These are phyloP conservation scores for Psilopsiagon aymara DNA, from an alignment of 2,113 vertebrate species.

Conservation along the genomic window DNA sequence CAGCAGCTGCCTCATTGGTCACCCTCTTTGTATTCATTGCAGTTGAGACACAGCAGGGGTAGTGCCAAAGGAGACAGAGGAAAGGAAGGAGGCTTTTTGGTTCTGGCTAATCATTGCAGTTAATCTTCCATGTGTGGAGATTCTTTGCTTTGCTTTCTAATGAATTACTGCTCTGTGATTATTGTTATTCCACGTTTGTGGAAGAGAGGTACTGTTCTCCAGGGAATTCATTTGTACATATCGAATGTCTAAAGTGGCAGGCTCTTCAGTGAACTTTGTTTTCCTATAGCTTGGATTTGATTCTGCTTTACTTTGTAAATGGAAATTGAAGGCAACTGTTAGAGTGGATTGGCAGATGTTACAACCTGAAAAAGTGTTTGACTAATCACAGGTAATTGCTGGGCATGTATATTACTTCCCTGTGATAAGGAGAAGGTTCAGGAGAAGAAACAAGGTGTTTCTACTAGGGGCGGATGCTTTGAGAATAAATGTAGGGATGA, in stretches of 20 bases:
- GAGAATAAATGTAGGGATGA: background rate
- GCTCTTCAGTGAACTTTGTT: background rate
- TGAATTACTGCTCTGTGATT: slow-evolving; percentile 27
- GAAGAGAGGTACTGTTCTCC: background rate
- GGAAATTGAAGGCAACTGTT: background rate
- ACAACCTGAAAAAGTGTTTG: background rate
- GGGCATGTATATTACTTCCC: background rate
- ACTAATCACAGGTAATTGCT: background rate
- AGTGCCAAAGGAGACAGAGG: background rate
- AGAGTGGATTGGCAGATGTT: background rate
- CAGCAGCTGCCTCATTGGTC: background rate
- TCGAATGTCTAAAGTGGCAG: background rate
- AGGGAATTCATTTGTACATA: background rate
- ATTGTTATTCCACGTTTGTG: background rate
- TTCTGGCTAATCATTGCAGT: background rate
- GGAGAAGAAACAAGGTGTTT: background rate
- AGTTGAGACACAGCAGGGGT: rapidly evolving
- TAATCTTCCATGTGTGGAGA: background rate
- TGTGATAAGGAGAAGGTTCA: background rate
- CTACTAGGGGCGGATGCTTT: background rate
- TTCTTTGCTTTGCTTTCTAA: background rate
- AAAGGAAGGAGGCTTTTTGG: background rate
- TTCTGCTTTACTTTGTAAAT: background rate
- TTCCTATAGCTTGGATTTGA: background rate
- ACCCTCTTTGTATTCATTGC: background rate